Conservation (phyloP, 2,888 invertebrate species). For the Leptinotarsa haldemani region DNA sequence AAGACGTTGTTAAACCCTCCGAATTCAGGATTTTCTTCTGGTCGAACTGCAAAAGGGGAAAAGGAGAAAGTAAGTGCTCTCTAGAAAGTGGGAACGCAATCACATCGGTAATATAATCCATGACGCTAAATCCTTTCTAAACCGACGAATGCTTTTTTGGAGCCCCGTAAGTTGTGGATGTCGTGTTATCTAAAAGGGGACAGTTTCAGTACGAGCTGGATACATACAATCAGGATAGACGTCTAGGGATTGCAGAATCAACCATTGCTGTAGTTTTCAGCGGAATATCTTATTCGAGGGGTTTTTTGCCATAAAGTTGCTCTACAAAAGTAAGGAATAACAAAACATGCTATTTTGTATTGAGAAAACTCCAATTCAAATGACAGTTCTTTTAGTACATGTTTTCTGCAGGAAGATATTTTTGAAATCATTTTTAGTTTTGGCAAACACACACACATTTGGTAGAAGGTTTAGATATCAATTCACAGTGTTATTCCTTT, state of each 20-base stretch:
- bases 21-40: constrained; percentile 57
- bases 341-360: too few relatives aligned
- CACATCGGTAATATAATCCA: constrained; percentile 49
- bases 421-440: too few relatives aligned
- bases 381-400: too few relatives aligned
- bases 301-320: too few relatives aligned
- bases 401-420: too few relatives aligned
- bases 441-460: too few relatives aligned
- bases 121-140: constrained; percentile 32
- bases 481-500: too few relatives aligned
- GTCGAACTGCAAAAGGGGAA: constrained; percentile 62
- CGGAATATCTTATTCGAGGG: too few relatives aligned
- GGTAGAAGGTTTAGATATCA: too few relatives aligned
- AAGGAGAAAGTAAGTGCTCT: constrained; percentile 46
- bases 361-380: too few relatives aligned
- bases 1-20: constrained; percentile 57
- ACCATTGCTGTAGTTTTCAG: background rate
- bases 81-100: constrained; percentile 49
- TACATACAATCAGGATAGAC: background rate
- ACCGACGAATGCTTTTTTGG: constrained; percentile 30
- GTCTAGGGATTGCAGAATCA: background rate
- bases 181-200: constrained; percentile 40
- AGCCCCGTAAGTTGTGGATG: constrained; percentile 41
- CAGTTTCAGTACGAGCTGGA: constrained; percentile 30
- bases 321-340: too few relatives aligned